phyloP scores from a whole-genome alignment of 2,888 invertebrate species.

The Tiliacea citrago region DNA sequence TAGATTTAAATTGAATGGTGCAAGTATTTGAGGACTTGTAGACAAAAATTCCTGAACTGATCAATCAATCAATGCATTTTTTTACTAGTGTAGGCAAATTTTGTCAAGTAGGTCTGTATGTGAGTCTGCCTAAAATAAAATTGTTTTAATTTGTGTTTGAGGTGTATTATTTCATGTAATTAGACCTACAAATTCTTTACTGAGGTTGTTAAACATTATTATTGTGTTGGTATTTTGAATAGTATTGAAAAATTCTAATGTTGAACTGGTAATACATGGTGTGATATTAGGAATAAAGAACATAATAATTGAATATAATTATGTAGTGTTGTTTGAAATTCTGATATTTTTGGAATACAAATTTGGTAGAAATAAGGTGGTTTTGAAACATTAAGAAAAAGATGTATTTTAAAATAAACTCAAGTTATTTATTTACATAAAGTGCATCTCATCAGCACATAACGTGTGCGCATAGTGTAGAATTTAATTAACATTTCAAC shows the following conservation, averaged over 20 bases:
- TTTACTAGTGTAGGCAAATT: background rate
- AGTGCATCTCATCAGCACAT: slow-evolving; percentile 68
- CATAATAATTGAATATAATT: background rate
- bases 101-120: background rate
- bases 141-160: slow-evolving; percentile 9
- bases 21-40: background rate
- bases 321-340: slow-evolving; percentile 1
- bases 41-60: slow-evolving; percentile 5
- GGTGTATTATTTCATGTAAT: background rate
- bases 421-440: slow-evolving; percentile 68
- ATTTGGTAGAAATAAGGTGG: background rate
- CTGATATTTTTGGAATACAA: background rate
- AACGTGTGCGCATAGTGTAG: slow-evolving; percentile 60
- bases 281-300: background rate
- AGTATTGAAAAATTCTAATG: background rate
- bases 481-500: slow-evolving; percentile 71
- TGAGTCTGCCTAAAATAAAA: slow-evolving; percentile 18
- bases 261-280: background rate
- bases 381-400: slow-evolving; percentile 55
- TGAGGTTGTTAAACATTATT: background rate
- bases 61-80: background rate
- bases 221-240: background rate
- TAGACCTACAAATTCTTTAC: background rate
- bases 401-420: slow-evolving; percentile 59
- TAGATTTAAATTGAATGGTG: background rate